Evolutionary conservation across 2,113 vertebrate species (phyloP).

Genomic region (Onychostoma macrolepis): DNA sequence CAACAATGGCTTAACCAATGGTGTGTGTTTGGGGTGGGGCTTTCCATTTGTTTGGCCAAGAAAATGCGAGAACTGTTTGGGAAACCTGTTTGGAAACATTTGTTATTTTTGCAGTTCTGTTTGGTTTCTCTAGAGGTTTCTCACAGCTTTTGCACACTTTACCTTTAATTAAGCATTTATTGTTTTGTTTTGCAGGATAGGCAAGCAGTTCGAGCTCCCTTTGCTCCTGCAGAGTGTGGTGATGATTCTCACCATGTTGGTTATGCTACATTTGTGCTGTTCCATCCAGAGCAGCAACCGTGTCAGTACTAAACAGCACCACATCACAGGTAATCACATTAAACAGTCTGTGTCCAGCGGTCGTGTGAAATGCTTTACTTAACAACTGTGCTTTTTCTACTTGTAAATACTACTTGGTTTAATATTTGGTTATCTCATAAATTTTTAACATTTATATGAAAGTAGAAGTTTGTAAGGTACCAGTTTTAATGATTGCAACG

Average conservation of each 20-base stretch:
- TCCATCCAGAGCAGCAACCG: constrained; percentile 72
- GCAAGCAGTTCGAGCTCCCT: constrained; percentile 82
- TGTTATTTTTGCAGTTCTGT: background rate
- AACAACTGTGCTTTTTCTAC: background rate
- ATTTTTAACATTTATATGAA: constrained; percentile 2
- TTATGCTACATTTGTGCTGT: constrained; percentile 82
- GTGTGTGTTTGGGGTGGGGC: background rate
- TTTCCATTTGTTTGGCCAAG: background rate
- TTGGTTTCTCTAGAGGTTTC: background rate
- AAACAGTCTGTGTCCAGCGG: background rate
- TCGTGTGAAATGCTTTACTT: background rate
- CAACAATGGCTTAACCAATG: background rate
- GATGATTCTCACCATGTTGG: constrained; percentile 82
- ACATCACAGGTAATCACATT: constrained; percentile 74
- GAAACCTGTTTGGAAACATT: background rate
- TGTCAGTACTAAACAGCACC: constrained; percentile 77
- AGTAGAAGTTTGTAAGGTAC: background rate
- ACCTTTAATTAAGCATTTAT: background rate
- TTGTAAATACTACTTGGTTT: background rate
- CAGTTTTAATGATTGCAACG: background rate
- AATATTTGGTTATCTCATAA: background rate
- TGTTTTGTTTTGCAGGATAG: constrained; percentile 72
- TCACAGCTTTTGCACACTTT: background rate
- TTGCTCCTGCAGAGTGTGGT: constrained; percentile 82
- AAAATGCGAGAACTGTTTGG: background rate